Evolutionary conservation across 2,888 invertebrate species (phyloP).

Genomic region (Choreutis nemorana): DNA sequence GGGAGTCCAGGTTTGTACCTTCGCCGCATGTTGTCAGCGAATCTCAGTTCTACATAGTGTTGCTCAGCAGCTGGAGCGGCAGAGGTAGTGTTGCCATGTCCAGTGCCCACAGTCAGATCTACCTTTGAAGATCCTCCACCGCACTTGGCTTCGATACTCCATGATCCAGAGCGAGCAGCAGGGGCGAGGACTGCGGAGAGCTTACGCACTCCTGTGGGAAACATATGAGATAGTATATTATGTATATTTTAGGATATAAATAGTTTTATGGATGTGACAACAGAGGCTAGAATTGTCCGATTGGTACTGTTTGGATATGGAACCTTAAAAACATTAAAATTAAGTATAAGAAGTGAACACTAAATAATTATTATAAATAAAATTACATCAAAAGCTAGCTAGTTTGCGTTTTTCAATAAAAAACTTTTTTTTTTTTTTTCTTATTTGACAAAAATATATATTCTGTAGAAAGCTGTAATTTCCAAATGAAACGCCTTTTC

Average conservation of each 20-base stretch:
- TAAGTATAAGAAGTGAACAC: no score
- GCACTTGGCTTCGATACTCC: constrained; percentile 61
- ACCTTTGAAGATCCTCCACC: constrained; percentile 65
- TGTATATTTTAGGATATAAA: background rate
- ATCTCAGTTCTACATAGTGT: constrained; percentile 71
- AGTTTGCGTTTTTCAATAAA: no score
- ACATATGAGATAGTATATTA: constrained; percentile 6
- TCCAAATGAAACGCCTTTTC: no score
- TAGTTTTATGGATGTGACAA: no score
- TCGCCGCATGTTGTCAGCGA: constrained; percentile 70
- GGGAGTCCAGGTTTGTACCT: constrained; percentile 73
- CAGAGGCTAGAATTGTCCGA: no score
- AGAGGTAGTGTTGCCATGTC: constrained; percentile 39
- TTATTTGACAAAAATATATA: no score
- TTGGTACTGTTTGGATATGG: no score
- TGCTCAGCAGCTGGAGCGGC: constrained; percentile 72
- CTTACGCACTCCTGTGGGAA: constrained; percentile 64
- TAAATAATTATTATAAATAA: no score
- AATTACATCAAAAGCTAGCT: no score
- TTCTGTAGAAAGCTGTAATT: no score
- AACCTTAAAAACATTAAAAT: no score
- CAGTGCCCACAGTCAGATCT: constrained; percentile 60
- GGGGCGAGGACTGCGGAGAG: constrained; percentile 63
- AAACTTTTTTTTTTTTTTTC: no score
- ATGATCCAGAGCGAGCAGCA: constrained; percentile 64